These are phyloP conservation scores for Melitaea cinxia DNA, from an alignment of 1,140 invertebrate genomes.

Conservation along the genomic window DNA sequence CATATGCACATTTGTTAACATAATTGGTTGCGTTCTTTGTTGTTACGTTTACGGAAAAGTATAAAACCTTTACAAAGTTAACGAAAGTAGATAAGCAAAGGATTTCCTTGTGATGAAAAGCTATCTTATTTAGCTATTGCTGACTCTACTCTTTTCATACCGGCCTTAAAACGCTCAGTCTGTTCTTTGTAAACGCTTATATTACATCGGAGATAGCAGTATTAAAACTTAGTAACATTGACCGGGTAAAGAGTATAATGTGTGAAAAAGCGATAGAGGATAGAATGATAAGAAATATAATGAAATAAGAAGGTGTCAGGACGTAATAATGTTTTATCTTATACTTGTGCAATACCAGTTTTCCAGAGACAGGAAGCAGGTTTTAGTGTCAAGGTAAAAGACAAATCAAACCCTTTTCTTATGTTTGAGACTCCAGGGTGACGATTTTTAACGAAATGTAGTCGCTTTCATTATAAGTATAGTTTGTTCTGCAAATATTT, in stretches of 20 bases:
- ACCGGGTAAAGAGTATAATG: not conserved
- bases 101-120: not conserved
- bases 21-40: too few species aligned
- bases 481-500: too few species aligned
- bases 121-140: not conserved
- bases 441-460: too few species aligned
- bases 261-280: not conserved
- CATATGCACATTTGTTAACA: too few species aligned
- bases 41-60: not conserved
- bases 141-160: not conserved
- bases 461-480: too few species aligned
- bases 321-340: too few species aligned
- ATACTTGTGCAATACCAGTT: too few species aligned
- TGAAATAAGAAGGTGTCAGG: too few species aligned
- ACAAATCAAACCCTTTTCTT: too few species aligned
- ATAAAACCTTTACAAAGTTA: not conserved
- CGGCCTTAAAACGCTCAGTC: not conserved
- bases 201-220: not conserved
- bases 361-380: too few species aligned
- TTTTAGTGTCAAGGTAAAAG: too few species aligned
- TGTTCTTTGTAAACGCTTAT: not conserved
- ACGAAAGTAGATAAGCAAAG: not conserved
- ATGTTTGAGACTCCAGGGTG: too few species aligned
- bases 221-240: conserved; percentile 1
- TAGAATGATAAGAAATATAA: not conserved